phyloP scores from a whole-genome alignment of 2,113 vertebrate genomes.

The Galbula dea region DNA sequence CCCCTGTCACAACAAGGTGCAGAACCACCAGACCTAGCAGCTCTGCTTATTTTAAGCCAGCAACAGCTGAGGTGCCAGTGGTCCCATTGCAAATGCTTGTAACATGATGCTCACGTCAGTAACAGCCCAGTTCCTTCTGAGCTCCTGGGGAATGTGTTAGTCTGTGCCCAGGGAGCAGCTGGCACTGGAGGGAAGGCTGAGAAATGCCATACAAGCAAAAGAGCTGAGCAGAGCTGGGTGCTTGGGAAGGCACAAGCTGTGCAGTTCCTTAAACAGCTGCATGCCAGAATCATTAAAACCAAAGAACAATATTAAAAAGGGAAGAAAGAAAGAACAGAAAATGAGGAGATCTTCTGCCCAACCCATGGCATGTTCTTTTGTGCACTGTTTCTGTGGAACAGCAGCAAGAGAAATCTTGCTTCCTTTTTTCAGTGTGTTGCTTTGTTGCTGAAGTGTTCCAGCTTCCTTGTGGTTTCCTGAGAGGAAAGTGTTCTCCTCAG shows the following conservation, averaged over 20 bases:
- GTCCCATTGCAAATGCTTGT: background rate
- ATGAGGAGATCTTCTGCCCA: background rate
- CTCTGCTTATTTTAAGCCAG: slow-evolving; percentile 40
- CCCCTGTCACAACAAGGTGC: background rate
- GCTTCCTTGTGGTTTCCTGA: background rate
- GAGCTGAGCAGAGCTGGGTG: background rate
- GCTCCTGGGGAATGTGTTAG: background rate
- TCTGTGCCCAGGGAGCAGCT: background rate
- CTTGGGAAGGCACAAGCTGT: background rate
- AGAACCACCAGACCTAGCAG: background rate
- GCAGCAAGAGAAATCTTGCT: background rate
- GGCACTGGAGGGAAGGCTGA: background rate
- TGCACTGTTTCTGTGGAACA: background rate
- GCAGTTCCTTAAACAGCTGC: background rate
- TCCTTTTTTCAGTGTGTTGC: background rate
- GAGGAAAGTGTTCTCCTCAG: background rate
- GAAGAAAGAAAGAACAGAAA: background rate
- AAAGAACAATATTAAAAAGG: too few species aligned
- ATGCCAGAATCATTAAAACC: rapidly evolving
- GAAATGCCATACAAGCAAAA: background rate
- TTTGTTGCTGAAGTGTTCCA: background rate
- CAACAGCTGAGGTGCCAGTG: slow-evolving; percentile 32
- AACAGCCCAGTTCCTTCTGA: background rate
- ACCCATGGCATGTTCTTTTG: too few species aligned
- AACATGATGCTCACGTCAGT: background rate